Evolutionary conservation across 1,140 invertebrate species (phyloP).

Genomic region (Drosophila pectinifera): DNA sequence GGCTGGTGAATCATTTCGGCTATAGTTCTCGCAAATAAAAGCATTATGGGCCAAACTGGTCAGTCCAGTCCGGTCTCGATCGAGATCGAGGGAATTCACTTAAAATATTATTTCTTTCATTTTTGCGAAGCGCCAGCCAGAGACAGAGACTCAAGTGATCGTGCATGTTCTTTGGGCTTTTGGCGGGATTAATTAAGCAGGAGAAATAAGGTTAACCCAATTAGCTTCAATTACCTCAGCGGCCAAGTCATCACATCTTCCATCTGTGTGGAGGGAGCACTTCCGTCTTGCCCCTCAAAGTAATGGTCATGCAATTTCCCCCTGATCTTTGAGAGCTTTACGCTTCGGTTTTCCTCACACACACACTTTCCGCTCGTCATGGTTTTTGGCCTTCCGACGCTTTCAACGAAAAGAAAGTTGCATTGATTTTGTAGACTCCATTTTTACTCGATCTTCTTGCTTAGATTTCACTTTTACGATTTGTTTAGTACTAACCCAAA

Average conservation of each 20-base stretch:
- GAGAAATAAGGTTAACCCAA: slow-evolving; percentile 70
- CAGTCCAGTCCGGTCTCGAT: slow-evolving; percentile 38
- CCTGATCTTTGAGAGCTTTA: slow-evolving; percentile 27
- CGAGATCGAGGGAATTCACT: slow-evolving; percentile 20
- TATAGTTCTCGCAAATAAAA: slow-evolving; percentile 12
- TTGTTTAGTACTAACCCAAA: slow-evolving; percentile 16
- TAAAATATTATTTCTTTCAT: slow-evolving; percentile 25
- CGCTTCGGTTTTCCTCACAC: slow-evolving; percentile 4
- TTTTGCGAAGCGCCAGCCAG: slow-evolving; percentile 20
- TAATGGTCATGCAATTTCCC: slow-evolving; percentile 43
- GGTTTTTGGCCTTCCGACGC: slow-evolving; percentile 24
- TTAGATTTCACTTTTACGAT: slow-evolving; percentile 47
- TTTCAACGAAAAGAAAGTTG: slow-evolving; percentile 56
- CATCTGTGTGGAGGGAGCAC: slow-evolving; percentile 21
- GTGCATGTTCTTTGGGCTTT: slow-evolving; percentile 17
- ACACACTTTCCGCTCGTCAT: slow-evolving; percentile 32
- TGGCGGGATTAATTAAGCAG: slow-evolving; percentile 60
- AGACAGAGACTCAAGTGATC: slow-evolving; percentile 34
- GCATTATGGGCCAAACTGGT: slow-evolving; percentile 42
- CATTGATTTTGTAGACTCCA: slow-evolving; percentile 49
- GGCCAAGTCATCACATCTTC: slow-evolving; percentile 31
- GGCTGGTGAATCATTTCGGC: slow-evolving; percentile 37
- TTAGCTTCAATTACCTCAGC: slow-evolving; percentile 71
- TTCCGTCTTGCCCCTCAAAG: slow-evolving; percentile 24
- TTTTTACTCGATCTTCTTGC: slow-evolving; percentile 40